Evolutionary conservation across 2,888 invertebrate species (phyloP).

Genomic region (Macaria notata): DNA sequence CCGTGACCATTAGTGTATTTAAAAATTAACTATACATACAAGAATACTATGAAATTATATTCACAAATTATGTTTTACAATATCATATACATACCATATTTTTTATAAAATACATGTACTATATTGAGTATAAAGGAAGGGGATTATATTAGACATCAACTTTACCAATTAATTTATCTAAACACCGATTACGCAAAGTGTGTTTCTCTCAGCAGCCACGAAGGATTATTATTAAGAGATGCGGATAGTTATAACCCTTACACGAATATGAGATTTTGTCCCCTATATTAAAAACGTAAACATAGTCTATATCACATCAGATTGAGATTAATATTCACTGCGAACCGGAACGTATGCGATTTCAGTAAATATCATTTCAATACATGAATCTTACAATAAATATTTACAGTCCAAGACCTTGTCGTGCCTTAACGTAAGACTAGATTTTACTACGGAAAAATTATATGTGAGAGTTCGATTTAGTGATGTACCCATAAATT

Average conservation of each 20-base stretch:
- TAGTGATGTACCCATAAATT: constrained; percentile 47
- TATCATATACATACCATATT: too few species aligned
- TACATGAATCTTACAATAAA: constrained; percentile 62
- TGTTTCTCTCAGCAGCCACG: constrained; percentile 59
- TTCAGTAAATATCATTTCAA: constrained; percentile 66
- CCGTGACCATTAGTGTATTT: constrained; percentile 6
- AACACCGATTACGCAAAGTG: constrained; percentile 49
- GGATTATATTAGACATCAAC: constrained; percentile 64
- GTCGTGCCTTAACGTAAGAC: constrained; percentile 78
- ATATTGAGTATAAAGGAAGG: constrained; percentile 23
- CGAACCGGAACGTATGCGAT: constrained; percentile 43
- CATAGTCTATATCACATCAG: constrained; percentile 74
- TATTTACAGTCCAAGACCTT: constrained; percentile 75
- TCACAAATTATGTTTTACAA: too few species aligned
- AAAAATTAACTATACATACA: too few species aligned
- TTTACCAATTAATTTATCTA: constrained; percentile 42
- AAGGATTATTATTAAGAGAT: constrained; percentile 44
- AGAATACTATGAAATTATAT: not conserved
- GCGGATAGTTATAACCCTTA: constrained; percentile 49
- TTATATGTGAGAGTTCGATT: constrained; percentile 61
- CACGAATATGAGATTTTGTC: constrained; percentile 63
- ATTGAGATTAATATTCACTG: constrained; percentile 68
- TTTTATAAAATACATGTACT: too few species aligned
- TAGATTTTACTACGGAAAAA: constrained; percentile 78
- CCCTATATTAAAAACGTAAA: constrained; percentile 60